phyloP scores from a whole-genome alignment of 2,113 vertebrate genomes.

The Leptosomus discolor region DNA sequence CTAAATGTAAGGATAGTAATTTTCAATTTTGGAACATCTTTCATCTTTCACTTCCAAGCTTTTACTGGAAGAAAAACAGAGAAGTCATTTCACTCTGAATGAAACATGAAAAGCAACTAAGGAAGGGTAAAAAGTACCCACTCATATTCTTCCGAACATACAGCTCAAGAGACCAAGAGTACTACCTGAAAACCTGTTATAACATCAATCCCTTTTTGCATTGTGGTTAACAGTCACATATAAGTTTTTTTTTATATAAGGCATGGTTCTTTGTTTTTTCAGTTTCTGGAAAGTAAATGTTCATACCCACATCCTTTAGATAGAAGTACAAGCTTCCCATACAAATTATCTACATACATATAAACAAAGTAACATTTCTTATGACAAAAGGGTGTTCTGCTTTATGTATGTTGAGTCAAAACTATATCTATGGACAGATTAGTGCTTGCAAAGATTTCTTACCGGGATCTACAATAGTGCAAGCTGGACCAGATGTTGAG shows the following conservation, averaged over 20 bases:
- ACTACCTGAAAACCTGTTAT: background rate
- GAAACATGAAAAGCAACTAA: background rate
- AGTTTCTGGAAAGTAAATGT: background rate
- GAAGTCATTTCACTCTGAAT: background rate
- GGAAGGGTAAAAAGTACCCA: background rate
- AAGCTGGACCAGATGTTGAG: background rate
- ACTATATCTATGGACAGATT: background rate
- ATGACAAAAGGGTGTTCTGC: background rate
- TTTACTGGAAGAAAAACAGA: background rate
- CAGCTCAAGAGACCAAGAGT: no score
- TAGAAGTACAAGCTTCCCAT: background rate
- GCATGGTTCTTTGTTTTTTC: background rate
- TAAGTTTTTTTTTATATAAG: background rate
- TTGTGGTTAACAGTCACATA: background rate
- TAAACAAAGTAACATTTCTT: background rate
- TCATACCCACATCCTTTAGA: background rate
- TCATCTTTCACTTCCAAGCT: background rate
- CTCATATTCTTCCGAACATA: no score
- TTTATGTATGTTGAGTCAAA: background rate
- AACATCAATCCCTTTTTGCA: background rate
- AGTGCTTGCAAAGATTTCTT: background rate
- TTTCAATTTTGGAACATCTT: background rate
- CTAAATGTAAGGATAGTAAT: background rate
- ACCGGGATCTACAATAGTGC: background rate
- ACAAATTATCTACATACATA: background rate